Evolutionary conservation across 1,140 invertebrate species (phyloP), one percentile per base, ranked within the genome.

Genomic region (Heliconius hewitsoni): DNA sequence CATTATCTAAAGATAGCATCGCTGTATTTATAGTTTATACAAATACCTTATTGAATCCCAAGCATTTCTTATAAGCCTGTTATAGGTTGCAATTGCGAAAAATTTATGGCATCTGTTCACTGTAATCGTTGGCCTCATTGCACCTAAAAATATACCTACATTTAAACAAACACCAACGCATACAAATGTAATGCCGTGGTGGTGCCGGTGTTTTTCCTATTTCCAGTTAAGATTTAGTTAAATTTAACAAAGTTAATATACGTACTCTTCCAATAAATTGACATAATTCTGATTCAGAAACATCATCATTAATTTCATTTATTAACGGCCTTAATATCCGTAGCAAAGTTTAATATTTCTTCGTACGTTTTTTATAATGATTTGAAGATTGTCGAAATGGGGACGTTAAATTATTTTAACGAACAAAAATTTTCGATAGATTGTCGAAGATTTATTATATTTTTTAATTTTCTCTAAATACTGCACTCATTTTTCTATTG

Each of bases 41-140:
- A 66, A 30, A 16, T 27, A 66, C 23, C n/a, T 66, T 30, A 66
- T 30, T 30, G 60, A 66, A 30, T n/a, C 27, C 27, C 23, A 66
- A 66, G 13, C n/a, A 66, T 66, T 66, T 66, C 60, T 27, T 66
- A 30, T 66, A 27, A 66, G 60, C 60, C 60, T 66, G 60, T 66
- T 66, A 23, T 30, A 66, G 60, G 60, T 66, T 66, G 60, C 23
- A 30, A 66, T 66, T 66, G 39, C 13, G 73, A 73, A 27, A 74
- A 74, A 74, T 27, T 18, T 74, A 55, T 55, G 27, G 52, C 73
- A 60, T 76, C 79, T 77, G 79, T 81, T 77, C 76, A 46, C 52
- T 77, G 57, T 77, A 77, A 72, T 73, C 79, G 72, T 81, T 81
- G 77, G 72, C 79, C 79, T 77, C 72, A 74, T 77, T 77, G 39